Evolutionary conservation across 2,797 vertebrate species (phyloP), one percentile per base, ranked within the genome.

Genomic region (Poeciliopsis paucimaculata): DNA sequence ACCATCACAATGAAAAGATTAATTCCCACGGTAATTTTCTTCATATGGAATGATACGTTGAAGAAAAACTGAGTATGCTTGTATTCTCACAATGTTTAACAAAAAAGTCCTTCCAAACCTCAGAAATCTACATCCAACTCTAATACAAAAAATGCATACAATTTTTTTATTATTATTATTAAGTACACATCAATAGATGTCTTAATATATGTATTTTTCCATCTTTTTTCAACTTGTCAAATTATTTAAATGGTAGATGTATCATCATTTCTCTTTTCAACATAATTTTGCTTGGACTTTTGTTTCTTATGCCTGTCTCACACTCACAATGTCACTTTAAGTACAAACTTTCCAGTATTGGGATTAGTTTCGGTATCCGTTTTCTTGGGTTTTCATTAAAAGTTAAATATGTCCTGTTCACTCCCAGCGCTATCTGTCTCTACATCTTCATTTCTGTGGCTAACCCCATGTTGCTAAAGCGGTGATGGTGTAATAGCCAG

Each of bases 391-490:
- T 73, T 84, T 28, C 77, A 23, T 26, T 18, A 31, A 76, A 75
- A 78, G 86, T 82, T 85, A 82, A 36, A 86, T 83, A 28, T 72
- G 13, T 4, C n/a, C 41, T 5, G 15, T 28, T 80, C 73, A 87
- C 82, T 81, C 55, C 45, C 57, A 76, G 83, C 79, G 49, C 74
- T 53, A 2, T 75, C 43, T 71, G 66, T 77, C 71, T 84, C 74
- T 79, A 74, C 82, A 76, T 89, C 89, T 90, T 86, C 84, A 79
- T 89, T 60, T 86, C 86, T 93, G 91, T 76, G 89, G 92, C 82
- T 91, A 92, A 91, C 82, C 90, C 92, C 88, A 83, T 84, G 90
- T 91, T 81, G 51, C 86, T 90, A 15, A 92, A 91, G 88, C 82
- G 86, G 83, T 82, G 68, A 72, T 45, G 84, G 77, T 83, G 89